Evolutionary conservation across 2,888 invertebrate species (phyloP).

Genomic region (Sisyra nigra): DNA sequence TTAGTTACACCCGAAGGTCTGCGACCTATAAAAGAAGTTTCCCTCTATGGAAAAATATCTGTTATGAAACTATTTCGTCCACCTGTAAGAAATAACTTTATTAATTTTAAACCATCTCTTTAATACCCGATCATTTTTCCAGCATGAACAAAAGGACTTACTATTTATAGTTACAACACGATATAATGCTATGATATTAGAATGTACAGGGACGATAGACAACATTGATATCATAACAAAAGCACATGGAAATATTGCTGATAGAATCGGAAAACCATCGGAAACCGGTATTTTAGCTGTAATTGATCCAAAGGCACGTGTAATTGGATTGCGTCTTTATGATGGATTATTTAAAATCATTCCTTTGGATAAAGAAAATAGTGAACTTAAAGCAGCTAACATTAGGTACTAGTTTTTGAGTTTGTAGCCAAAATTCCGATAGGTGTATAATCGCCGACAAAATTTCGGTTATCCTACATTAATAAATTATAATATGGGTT

Average conservation of each 20-base stretch:
- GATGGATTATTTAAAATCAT: slow-evolving; percentile 97
- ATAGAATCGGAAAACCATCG: slow-evolving; percentile 85
- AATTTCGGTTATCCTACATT: too few species aligned
- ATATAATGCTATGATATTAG: slow-evolving; percentile 94
- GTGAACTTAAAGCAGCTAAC: slow-evolving; percentile 83
- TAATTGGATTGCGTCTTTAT: slow-evolving; percentile 88
- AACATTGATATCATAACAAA: slow-evolving; percentile 83
- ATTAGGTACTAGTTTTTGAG: slow-evolving; percentile 39
- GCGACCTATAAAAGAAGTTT: slow-evolving; percentile 86
- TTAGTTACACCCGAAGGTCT: slow-evolving; percentile 92
- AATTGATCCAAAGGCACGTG: slow-evolving; percentile 88
- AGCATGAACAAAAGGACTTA: slow-evolving; percentile 84
- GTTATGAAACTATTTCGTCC: slow-evolving; percentile 90
- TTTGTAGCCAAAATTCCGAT: too few species aligned
- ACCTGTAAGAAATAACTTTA: slow-evolving; percentile 39
- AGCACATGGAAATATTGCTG: slow-evolving; percentile 92
- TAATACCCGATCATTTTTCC: slow-evolving; percentile 16
- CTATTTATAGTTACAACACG: slow-evolving; percentile 86
- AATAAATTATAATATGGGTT: too few species aligned
- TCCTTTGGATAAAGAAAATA: slow-evolving; percentile 84
- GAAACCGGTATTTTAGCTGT: slow-evolving; percentile 93
- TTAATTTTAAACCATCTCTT: neutral
- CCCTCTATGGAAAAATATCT: slow-evolving; percentile 85
- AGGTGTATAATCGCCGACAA: too few species aligned
- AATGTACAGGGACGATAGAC: slow-evolving; percentile 64